Base-by-base conservation (phyloP, 2,888 invertebrate genomes). In the Synanthedon vespiformis region DNA sequence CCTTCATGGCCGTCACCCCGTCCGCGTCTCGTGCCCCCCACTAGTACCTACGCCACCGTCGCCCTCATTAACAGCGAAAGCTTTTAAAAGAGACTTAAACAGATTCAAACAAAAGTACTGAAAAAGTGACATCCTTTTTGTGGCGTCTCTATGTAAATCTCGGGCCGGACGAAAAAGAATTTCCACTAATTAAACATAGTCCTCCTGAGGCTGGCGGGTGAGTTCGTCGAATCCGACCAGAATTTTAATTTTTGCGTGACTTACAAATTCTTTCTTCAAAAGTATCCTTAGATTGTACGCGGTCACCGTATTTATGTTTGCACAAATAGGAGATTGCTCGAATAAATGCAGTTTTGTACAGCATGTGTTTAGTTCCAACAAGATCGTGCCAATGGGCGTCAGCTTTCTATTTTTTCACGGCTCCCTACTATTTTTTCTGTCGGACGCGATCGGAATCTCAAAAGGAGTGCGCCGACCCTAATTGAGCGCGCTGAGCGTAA, bases 61-160 rank as follows among this genome's bases (percentile, higher is more conserved):
- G 66, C 76, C 74, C 79, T 84, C 78, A 83, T 83, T 82, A 81
- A 80, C 74, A 77, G 70, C 62, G 61, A 77, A 82, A 80, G 74
- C 80, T 80, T 80, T 80, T 76, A 78, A 74, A 77, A 78, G 72
- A 79, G 76, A 78, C 77, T 79, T 78, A 80, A 81, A 80, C 72
- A 77, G 76, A 80, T 79, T 80, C 73, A 74, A 80, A 80, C 77
- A 77, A 79, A 80, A 80, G 75, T 80, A 77, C 76, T 70, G 69
- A 77, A 80, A 80, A 78, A 77, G 68, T 77, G 72, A 77, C 75
- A 71, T 79, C 73, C 70, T 77, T 81, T 80, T 80, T 83, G 78
- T 74, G 79, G 80, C 77, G 71, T 81, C 77, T 80, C 74, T 76
- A 82, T 80, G 78, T 80, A 80, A 83, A 82, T 79, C 74, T 74